phyloP scores from a whole-genome alignment of 1,140 invertebrate species.

The Chelonus insularis region DNA sequence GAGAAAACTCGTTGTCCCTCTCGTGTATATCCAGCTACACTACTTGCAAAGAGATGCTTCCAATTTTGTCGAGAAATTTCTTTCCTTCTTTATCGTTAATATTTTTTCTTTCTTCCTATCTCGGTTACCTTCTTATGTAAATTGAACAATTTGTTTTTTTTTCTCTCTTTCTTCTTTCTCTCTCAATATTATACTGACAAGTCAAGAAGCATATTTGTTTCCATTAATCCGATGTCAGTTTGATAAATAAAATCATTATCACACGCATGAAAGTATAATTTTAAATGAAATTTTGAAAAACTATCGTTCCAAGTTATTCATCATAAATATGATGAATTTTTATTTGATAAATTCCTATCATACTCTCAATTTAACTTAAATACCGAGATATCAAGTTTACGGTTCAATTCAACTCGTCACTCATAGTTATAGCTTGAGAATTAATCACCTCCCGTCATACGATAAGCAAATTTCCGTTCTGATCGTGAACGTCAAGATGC shows the following conservation, averaged over 20 bases:
- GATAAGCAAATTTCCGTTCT: conserved; percentile 3
- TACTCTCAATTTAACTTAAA: no score
- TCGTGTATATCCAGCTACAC: background rate
- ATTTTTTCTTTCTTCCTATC: conserved; percentile 11
- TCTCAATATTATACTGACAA: background rate
- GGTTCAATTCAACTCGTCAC: no score
- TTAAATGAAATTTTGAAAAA: background rate
- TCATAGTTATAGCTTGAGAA: background rate
- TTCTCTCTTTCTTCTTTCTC: no score
- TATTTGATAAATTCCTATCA: no score
- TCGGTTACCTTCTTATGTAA: conserved; percentile 13
- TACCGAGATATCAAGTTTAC: no score
- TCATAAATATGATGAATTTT: no score
- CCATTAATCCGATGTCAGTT: conserved; percentile 4
- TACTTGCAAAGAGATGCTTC: background rate
- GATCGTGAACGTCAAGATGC: background rate
- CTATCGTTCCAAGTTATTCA: no score
- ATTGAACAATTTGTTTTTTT: conserved; percentile 13
- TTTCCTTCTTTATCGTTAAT: conserved; percentile 1
- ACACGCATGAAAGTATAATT: background rate
- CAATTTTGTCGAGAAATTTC: conserved; percentile 19
- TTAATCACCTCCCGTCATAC: conserved; percentile 3
- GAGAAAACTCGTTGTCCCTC: background rate
- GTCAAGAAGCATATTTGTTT: conserved; percentile 15
- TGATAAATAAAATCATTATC: conserved; percentile 8